Evolutionary conservation across 64 coral and sea anemone species (phyloP), one percentile per base, ranked within the genome.

Genomic region (Hydrozoanthus tunicans): DNA sequence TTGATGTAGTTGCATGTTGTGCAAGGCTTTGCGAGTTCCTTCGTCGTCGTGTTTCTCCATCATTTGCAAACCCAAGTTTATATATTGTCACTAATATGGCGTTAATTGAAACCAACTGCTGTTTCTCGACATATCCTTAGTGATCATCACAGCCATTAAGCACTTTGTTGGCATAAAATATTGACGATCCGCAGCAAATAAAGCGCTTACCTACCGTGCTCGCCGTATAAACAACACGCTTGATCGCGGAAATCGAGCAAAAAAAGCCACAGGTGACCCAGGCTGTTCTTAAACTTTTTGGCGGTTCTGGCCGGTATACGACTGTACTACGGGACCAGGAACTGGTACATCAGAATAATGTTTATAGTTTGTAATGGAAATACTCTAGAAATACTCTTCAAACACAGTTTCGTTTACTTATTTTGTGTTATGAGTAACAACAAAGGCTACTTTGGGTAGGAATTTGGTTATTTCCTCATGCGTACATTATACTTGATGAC

Each of bases 1-100:
- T 76, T 26, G 9, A 11, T 27, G 72, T 43, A 25, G 6, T 4
- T 25, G 24, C 10, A 9, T 1, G 11, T 76, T 51, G 4, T 52
- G 11, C 17, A 27, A 51, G 8, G 20, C 12, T 59, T 57, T 72
- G 58, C 68, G 12, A 51, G 69, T 43, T 73, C 24, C 63, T 23
- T 13, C 53, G 43, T 57, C 26, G 84, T 70, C 84, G 10, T 27
- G 53, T 88, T 75, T 88, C 84, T 74, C 74, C 56, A 88, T 73
- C 61, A 43, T 56, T 74, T 59, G 26, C 20, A 64, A n/a, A 11
- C 53, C 4, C 32, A 43, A 43, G 32, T 43, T 43, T 43, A 2
- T 43, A 43, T 43, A 43, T 43, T 43, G 32, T 43, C 32, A 43
- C 32, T 43, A 43, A 86, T 71, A 56, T 73, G 32, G 20, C 53